Conservation (phyloP, 2,888 invertebrate genomes). For the Hirtodrosophila cameraria region DNA sequence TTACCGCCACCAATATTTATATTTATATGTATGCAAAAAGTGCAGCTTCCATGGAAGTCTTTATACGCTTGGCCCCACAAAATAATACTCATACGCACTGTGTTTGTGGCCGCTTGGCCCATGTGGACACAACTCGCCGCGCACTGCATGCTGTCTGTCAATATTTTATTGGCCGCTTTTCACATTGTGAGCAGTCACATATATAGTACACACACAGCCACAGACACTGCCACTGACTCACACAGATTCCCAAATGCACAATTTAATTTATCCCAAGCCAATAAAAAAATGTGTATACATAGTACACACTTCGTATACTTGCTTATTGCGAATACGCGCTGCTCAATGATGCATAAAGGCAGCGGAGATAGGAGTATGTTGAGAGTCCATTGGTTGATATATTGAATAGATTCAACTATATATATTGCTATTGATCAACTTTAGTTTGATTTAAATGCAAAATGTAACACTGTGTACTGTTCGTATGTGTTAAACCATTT, state of each 20-base stretch:
- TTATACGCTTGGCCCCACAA: conserved; percentile 1
- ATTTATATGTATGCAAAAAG: conserved; percentile 23
- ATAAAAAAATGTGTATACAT: conserved; percentile 17
- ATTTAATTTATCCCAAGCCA: conserved; percentile 50
- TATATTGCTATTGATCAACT: neutral
- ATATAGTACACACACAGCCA: neutral
- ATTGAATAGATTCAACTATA: conserved; percentile 2
- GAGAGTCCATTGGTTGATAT: conserved; percentile 4
- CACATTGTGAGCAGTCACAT: conserved; percentile 23
- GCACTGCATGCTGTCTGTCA: conserved; percentile 39
- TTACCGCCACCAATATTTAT: conserved; percentile 14
- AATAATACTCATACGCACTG: conserved; percentile 41
- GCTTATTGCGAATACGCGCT: neutral
- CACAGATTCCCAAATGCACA: conserved; percentile 35
- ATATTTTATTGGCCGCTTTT: conserved; percentile 55
- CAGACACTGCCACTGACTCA: neutral
- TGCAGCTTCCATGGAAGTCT: conserved; percentile 9
- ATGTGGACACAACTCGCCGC: conserved; percentile 41
- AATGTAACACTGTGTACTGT: no score
- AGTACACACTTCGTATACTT: neutral
- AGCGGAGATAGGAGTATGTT: neutral
- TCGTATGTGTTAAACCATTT: no score
- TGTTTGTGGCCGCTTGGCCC: conserved; percentile 13
- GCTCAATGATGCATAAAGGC: conserved; percentile 15
- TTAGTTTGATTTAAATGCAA: no score